Evolutionary conservation across 2,113 vertebrate species (phyloP), one percentile per base, ranked within the genome.

Genomic region (Natator depressus): DNA sequence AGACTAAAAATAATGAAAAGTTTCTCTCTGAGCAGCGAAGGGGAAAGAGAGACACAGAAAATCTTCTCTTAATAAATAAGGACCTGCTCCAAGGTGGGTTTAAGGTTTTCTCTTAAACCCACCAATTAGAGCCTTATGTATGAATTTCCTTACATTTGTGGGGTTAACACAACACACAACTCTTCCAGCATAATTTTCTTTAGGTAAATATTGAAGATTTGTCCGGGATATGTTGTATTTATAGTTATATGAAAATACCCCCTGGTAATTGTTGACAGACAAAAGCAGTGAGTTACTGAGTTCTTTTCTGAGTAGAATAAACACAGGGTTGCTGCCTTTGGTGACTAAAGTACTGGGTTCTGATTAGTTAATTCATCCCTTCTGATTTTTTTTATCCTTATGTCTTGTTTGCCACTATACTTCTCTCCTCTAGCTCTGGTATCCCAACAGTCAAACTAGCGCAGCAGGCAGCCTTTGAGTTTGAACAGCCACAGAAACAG

Each of bases 391-490:
- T 92, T 59, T 27, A 81, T 54, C 9, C 31, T 89, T 92, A 80
- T 42, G 25, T 46, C 59, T 96, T 85, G 16, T 94, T 94, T 96
- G 84, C 49, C 55, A 85, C 25, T 31, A 87, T 12, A 86, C 5
- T 90, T 94, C 50, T 88, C 76, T 95, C 10, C 89, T 89, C 83
- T 92, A 84, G 80, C n/a, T 91, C 96, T 57, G 62, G 10, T 49
- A 92, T 3, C 11, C 31, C 49, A 57, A 55, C 85, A 69, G 47
- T 27, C 86, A 88, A 94, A 82, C 57, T 89, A 88, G 57, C 85
- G 72, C 82, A 94, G 85, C 35, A 92, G 83, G 55, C 47, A 95
- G 50, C 46, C 27, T 96, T 84, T 93, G 62, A 91, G 50, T 92
- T 92, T 89, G 89, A 91, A 46, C 10, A 95, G 81, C 53, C 5